Percentiles rank a stretch among this genome's conserved stretches.
Evolutionary conservation across 2,888 invertebrate species (phyloP).

Genomic region (Nephrotoma guestfalica): DNA sequence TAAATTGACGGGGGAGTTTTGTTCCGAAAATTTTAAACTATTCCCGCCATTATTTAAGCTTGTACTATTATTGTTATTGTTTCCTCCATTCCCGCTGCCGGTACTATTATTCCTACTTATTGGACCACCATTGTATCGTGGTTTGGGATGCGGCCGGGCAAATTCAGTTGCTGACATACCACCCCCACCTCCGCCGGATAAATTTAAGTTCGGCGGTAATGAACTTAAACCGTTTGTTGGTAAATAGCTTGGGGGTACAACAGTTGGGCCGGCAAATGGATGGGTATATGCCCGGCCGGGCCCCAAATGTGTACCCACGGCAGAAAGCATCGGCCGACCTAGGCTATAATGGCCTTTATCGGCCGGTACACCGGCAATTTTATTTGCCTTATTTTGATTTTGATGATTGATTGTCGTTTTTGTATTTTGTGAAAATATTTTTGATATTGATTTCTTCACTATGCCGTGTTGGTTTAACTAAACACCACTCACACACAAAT

Average conservation of each 20-base stretch:
- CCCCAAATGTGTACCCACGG: conserved; percentile 7
- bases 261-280: conserved; percentile 2
- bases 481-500: background rate
- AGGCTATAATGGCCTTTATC: background rate
- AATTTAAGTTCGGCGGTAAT: conserved; percentile 5
- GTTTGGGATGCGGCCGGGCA: conserved; percentile 20
- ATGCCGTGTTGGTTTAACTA: background rate
- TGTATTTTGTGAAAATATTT: background rate
- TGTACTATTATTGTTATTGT: conserved; percentile 11
- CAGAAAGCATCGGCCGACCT: conserved; percentile 6
- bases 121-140: conserved; percentile 14
- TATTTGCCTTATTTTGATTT: conserved; percentile 1
- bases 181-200: conserved; percentile 6
- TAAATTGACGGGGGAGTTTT: conserved; percentile 21
- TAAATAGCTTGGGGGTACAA: conserved; percentile 4
- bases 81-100: conserved; percentile 7
- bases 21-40: conserved; percentile 15
- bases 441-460: conserved; percentile 2
- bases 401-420: background rate
- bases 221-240: background rate
- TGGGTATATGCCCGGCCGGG: conserved; percentile 8
- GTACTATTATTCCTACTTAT: conserved; percentile 11
- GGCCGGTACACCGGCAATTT: conserved; percentile 4
- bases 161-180: conserved; percentile 20
- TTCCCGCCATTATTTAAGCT: conserved; percentile 1